Evolutionary conservation across 2,113 vertebrate species (phyloP).

Genomic region (Plecturocebus donacophilus): DNA sequence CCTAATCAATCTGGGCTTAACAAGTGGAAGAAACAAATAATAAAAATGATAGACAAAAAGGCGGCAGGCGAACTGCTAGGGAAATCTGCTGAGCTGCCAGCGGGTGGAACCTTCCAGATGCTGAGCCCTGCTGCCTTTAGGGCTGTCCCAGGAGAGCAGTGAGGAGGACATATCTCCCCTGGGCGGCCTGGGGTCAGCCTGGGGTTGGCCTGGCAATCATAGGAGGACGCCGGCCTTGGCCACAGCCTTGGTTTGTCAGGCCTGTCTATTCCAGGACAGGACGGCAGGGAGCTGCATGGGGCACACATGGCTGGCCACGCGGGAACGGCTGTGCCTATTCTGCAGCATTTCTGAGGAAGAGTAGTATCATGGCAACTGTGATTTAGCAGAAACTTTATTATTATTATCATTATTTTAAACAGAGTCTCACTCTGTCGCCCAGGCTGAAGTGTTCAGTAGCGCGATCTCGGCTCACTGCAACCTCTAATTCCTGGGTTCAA

Average conservation of each 20-base stretch:
- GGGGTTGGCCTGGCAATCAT: neutral
- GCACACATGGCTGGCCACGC: accelerated
- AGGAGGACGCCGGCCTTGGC: neutral
- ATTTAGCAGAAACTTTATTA: neutral
- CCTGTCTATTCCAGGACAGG: neutral
- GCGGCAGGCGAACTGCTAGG: accelerated
- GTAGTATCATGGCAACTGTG: neutral
- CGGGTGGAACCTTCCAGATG: neutral
- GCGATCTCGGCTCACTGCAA: neutral
- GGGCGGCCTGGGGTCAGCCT: neutral
- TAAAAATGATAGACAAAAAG: neutral
- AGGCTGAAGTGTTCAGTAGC: neutral
- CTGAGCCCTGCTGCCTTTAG: neutral
- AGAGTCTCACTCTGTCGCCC: neutral
- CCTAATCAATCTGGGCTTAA: neutral
- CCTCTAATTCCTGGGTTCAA: neutral
- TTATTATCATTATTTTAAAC: too few species aligned
- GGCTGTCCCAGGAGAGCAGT: neutral
- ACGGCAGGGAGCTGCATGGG: neutral
- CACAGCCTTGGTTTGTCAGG: neutral
- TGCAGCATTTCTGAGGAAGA: neutral
- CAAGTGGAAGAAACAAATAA: neutral
- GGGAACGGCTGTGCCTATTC: accelerated
- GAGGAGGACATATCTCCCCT: neutral
- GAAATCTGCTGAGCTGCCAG: neutral